These are phyloP conservation scores for Teleopsis dalmanni DNA, from an alignment of 1,140 invertebrate species.

Conservation along the genomic window DNA sequence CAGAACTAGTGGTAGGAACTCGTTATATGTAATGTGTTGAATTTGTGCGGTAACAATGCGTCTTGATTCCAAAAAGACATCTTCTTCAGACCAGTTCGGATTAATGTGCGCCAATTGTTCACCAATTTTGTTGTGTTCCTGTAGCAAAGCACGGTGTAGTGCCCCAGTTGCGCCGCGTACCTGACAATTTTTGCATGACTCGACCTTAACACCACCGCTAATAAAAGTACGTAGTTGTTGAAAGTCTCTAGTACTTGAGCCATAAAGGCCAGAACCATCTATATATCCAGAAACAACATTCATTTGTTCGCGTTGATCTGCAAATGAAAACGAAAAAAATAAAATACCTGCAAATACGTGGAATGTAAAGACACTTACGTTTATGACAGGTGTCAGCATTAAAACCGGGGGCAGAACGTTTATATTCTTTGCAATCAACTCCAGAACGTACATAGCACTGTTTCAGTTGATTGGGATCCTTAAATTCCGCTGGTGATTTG, in stretches of 20 bases:
- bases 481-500: constrained; percentile 32
- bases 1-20: constrained; percentile 73
- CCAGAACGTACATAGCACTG: constrained; percentile 40
- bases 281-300: constrained; percentile 81
- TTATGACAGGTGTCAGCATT: constrained; percentile 59
- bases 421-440: constrained; percentile 61
- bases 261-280: constrained; percentile 81
- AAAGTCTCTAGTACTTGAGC: constrained; percentile 61
- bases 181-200: constrained; percentile 50
- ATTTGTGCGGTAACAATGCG: constrained; percentile 69
- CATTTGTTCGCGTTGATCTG: constrained; percentile 70
- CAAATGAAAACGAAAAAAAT: background rate
- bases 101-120: constrained; percentile 64
- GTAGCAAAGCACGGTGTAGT: constrained; percentile 61
- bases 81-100: constrained; percentile 77
- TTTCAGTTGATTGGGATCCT: constrained; percentile 29
- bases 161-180: constrained; percentile 47
- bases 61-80: constrained; percentile 69
- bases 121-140: constrained; percentile 80
- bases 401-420: constrained; percentile 61
- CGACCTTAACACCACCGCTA: constrained; percentile 59
- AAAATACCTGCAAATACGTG: background rate
- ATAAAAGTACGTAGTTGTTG: constrained; percentile 66
- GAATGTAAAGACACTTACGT: constrained; percentile 41
- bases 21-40: constrained; percentile 82